Evolutionary conservation across 2,888 invertebrate genomes (phyloP), one percentile per base, ranked within the genome.

Genomic region (Tanypteryx hageni): DNA sequence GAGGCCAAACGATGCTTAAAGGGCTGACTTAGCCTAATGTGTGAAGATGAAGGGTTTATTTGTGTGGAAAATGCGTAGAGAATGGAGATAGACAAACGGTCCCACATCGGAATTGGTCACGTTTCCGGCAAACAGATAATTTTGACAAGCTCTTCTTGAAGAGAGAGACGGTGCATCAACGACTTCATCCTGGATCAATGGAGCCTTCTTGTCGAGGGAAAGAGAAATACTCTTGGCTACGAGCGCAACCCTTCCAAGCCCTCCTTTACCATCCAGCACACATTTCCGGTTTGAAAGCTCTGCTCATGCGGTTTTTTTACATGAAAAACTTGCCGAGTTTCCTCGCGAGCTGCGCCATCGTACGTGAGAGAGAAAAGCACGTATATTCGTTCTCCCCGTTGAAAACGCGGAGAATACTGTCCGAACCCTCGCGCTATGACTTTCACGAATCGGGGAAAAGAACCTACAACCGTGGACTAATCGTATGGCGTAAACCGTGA

Each of bases 261-360:
- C 9, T 68, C 16, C 64, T n/a, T 64, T 64, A n/a, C 68, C n/a
- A 68, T 76, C 76, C 76, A 10, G 27, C 76, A 22, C 76, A 76
- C 76, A 76, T 76, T 76, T 76, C 76, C 76, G 76, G 76, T 76
- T 76, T 76, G 76, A 76, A 22, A 76, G 22, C 27, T 68, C 68
- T 64, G 64, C 16, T 0, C 64, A 22, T n/a, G 18, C 22, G n/a
- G n/a, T 22, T 76, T 76, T 76, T 76, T 27, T 3, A 27, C 18
- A n/a, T 5, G 9, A 27, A 44, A 3, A 18, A 27, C 22, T 76
- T 76, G 76, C 76, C 76, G 76, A 76, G 76, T 27, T 68, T n/a
- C 14, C 64, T 64, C 18, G 68, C 68, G 68, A 68, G 22, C 27
- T 68, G 68, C n/a, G 18, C n/a, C 10, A n/a, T 11, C 8, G 27